Conservation (phyloP, 2,888 invertebrate species). For the Tuberolachnus salignus region DNA sequence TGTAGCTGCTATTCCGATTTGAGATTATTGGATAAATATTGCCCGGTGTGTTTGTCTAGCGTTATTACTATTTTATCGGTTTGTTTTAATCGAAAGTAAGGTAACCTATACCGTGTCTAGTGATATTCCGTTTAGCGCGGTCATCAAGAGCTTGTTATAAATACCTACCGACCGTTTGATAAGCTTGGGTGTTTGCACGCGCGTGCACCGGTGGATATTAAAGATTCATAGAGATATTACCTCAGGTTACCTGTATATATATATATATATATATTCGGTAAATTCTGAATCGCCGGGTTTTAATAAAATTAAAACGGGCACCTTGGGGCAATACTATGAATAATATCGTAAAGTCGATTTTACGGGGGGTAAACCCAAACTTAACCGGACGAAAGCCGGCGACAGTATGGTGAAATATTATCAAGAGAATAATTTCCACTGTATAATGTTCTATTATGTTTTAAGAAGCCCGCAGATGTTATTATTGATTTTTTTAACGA, state of each 20-base stretch:
- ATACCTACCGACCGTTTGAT: not conserved
- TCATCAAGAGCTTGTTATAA: not conserved
- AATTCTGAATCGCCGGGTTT: not conserved
- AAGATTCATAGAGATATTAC: not conserved
- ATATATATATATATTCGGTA: no score
- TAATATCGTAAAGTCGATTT: no score
- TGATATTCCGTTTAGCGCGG: not conserved
- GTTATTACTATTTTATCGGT: no score
- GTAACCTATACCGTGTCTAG: not conserved
- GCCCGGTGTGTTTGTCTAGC: constrained; percentile 1
- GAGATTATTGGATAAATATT: not conserved
- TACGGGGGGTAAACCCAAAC: no score
- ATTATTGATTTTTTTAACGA: no score
- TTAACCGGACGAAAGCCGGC: no score
- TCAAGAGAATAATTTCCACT: no score
- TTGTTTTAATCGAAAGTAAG: not conserved
- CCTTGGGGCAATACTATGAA: no score
- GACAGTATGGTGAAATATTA: no score
- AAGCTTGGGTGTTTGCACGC: not conserved
- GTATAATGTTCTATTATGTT: no score
- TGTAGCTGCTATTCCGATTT: not conserved
- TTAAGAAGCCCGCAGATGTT: no score
- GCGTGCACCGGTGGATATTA: not conserved
- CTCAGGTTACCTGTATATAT: not conserved
- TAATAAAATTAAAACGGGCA: no score